Percentiles rank a stretch among this genome's conserved stretches.
Evolutionary conservation across 2,888 invertebrate species (phyloP).

Genomic region (Zygogramma bicolorata): DNA sequence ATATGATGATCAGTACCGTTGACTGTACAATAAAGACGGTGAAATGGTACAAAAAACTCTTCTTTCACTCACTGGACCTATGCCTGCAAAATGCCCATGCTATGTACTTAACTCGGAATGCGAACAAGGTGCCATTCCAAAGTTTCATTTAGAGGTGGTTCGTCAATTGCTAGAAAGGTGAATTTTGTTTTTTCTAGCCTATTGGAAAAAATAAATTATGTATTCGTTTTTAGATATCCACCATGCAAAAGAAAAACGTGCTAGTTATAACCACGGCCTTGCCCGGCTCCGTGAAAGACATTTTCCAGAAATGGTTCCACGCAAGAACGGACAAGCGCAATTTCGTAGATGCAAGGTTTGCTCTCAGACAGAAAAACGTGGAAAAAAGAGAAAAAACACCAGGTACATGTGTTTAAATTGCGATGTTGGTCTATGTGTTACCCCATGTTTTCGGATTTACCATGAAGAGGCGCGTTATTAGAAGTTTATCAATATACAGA

Average conservation of each 20-base stretch:
- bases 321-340: constrained; percentile 14
- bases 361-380: constrained; percentile 18
- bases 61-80: constrained; percentile 55
- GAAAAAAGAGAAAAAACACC: constrained; percentile 25
- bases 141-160: constrained; percentile 34
- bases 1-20: constrained; percentile 31
- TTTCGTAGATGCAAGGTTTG: constrained; percentile 32
- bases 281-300: not conserved
- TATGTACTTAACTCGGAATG: constrained; percentile 26
- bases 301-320: not conserved
- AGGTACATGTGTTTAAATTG: constrained; percentile 35
- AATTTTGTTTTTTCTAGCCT: not conserved
- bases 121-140: constrained; percentile 16
- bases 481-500: too few species aligned
- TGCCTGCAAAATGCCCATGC: constrained; percentile 47
- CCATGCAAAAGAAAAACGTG: not conserved
- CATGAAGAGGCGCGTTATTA: constrained; percentile 7
- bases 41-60: constrained; percentile 60
- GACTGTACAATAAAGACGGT: constrained; percentile 53
- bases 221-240: constrained; percentile 11
- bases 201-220: constrained; percentile 6
- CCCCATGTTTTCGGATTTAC: constrained; percentile 25
- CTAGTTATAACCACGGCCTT: not conserved
- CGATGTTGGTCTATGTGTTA: constrained; percentile 28
- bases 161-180: constrained; percentile 26